Base-by-base conservation (phyloP, 2,888 invertebrate species). In the Patella depressa region DNA sequence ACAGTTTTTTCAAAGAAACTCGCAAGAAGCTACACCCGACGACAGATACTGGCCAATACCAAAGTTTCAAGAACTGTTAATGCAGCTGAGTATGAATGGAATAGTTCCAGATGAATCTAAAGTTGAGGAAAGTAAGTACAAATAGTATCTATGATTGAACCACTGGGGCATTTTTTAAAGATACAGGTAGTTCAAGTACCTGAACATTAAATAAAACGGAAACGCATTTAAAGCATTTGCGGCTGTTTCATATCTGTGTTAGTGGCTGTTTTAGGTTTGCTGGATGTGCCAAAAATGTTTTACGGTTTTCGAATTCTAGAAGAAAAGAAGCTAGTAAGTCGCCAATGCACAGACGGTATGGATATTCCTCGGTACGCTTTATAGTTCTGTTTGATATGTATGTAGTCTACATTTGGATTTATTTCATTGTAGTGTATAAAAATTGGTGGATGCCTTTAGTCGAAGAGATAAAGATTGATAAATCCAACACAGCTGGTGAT, bases 21-120 rank as follows among this genome's bases (percentile, higher is more conserved):
- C 78, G 17, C 80, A 80, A 53, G 84, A 85, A 77, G 83, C 78
- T 24, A 78, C 74, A 29, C 45, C 75, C 1, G 79, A 76, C 17
- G 80, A 80, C 24, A 79, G 82, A 19, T 86, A 79, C 78, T 90
- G 89, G 88, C 83, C 88, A 7, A 73, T 73, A 57, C 80, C 83
- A 70, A 89, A 86, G 79, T 88, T 90, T 65, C 82, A 82, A 71
- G 87, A 90, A 78, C 76, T 89, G 19, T 81, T 89, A 17, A 87
- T 88, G 86, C 87, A 87, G 79, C 81, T 89, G 19, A 85, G 84
- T 65, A 84, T 85, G 77, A 73, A 81, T 75, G 84, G 85, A 17
- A 78, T 86, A 17, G 71, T 80, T 7, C 88, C 88, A 29, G 83
- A 85, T 75, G 79, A 82, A 11, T 71, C 73, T 17, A 77, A 79